A percentile compares a stretch with the other conserved stretches of the same genome.
These are phyloP conservation scores for Asobara japonica DNA, from an alignment of 1,140 invertebrate species.

Conservation along the genomic window DNA sequence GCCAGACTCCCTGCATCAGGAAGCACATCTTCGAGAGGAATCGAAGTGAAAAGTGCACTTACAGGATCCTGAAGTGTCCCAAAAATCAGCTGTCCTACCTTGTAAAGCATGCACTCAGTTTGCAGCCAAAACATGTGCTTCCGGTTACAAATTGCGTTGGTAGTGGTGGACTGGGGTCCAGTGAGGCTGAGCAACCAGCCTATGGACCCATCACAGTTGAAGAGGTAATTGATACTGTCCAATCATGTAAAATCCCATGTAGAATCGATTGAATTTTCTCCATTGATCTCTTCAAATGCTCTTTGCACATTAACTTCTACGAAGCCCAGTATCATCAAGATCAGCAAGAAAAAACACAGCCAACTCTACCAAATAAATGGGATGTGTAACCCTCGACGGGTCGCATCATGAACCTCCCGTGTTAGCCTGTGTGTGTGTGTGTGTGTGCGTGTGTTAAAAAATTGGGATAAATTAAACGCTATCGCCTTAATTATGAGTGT, in stretches of 20 bases:
- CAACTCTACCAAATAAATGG: too few species aligned
- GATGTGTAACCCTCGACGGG: too few species aligned
- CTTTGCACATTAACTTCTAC: too few species aligned
- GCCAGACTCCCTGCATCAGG: slow-evolving; percentile 41
- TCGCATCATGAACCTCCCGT: too few species aligned
- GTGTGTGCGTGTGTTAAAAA: too few species aligned
- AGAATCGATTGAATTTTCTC: not conserved
- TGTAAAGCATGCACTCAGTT: slow-evolving; percentile 39
- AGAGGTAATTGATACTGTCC: slow-evolving; percentile 51
- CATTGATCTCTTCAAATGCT: not conserved
- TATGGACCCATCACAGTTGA: slow-evolving; percentile 53
- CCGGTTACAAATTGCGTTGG: slow-evolving; percentile 45
- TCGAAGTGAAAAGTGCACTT: slow-evolving; percentile 29
- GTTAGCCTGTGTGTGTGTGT: too few species aligned
- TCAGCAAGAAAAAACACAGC: too few species aligned
- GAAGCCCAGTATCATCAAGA: too few species aligned
- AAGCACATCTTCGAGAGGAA: slow-evolving; percentile 36
- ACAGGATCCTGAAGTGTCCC: slow-evolving; percentile 31
- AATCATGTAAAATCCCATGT: slow-evolving; percentile 16
- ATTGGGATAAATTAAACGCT: too few species aligned
- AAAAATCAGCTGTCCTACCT: slow-evolving; percentile 32
- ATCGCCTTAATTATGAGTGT: too few species aligned
- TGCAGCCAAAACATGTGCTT: slow-evolving; percentile 44
- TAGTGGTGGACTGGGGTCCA: slow-evolving; percentile 21
- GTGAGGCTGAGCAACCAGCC: slow-evolving; percentile 19